Base-by-base conservation (phyloP, 2,888 invertebrate genomes). In the Auanema freiburgensis region DNA sequence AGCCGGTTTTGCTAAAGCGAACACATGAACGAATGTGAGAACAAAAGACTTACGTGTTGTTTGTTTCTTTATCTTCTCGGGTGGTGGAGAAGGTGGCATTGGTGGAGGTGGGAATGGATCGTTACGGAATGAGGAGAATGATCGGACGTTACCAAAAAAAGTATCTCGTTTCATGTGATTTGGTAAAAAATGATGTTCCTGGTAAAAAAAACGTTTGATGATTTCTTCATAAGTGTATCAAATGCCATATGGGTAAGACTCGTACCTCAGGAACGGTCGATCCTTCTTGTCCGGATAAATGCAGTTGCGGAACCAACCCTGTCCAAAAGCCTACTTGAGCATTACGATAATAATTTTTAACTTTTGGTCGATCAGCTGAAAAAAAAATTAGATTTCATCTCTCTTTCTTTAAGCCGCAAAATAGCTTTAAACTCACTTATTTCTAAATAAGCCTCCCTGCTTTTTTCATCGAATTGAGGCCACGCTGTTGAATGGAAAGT, bases 271-370 rank as follows among this genome's bases (percentile, higher is more conserved):
- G 42, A 21, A 56, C 51, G 5, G 43, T 33, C 10, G 40, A 65
- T 14, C 66, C 64, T 44, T 72, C 72, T 33, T 63, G 70, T 8
- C 76, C 76, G 14, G 75, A 66, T 12, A 61, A 65, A 51, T 83
- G 77, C 25, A 83, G 61, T 55, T 77, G 70, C 14, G 83, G 83
- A 1, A 83, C 64, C 53, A 81, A 78, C n/a, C 67, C 66, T 52
- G 71, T 79, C 83, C 83, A 83, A 65, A 83, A 83, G 2, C 80
- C 82, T 2, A 81, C 79, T 61, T 74, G 76, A 24, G 75, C 74
- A 54, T 81, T 81, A 8, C 81, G 74, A 59, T 83, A 83, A 67
- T 79, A 84, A 61, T 79, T 79, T 59, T 78, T 79, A 11, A 81
- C 75, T 8, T 75, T 67, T 0, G 83, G 83, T 1, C 77, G 72